Evolutionary conservation across 2,113 vertebrate species (phyloP).

Genomic region (Myotis davidii): DNA sequence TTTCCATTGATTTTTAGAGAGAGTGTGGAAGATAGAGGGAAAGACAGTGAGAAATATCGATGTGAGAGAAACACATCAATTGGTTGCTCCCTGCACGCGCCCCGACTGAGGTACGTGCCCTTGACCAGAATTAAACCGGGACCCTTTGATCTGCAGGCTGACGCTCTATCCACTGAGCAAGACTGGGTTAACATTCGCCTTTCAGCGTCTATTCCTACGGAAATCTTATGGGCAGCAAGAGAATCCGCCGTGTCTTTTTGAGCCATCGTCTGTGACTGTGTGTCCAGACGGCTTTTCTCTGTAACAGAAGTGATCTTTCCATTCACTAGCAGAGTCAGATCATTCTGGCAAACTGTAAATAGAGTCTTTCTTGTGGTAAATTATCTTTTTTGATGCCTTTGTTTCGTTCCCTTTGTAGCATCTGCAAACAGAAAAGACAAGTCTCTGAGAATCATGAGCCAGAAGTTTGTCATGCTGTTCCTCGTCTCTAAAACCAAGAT

Average conservation of each 20-base stretch:
- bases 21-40: too few species aligned
- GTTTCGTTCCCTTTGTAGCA: conserved; percentile 83
- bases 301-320: background rate
- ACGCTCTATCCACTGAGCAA: background rate
- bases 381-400: conserved; percentile 73
- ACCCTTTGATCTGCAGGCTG: too few species aligned
- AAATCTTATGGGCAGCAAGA: background rate
- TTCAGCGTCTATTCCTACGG: background rate
- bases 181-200: background rate
- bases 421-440: conserved; percentile 95
- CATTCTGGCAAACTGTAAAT: background rate
- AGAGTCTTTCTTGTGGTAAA: conserved; percentile 61
- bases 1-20: too few species aligned
- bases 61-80: too few species aligned
- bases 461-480: conserved; percentile 98
- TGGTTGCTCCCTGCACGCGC: too few species aligned
- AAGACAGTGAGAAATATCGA: too few species aligned
- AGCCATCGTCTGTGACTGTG: background rate
- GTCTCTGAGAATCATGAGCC: conserved; percentile 96
- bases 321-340: background rate
- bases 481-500: conserved; percentile 94
- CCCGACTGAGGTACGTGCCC: too few species aligned
- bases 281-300: background rate
- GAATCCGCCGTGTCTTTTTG: background rate
- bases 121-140: too few species aligned